Evolutionary conservation across 2,113 vertebrate genomes (phyloP).

Genomic region (Emydocephalus ijimae): DNA sequence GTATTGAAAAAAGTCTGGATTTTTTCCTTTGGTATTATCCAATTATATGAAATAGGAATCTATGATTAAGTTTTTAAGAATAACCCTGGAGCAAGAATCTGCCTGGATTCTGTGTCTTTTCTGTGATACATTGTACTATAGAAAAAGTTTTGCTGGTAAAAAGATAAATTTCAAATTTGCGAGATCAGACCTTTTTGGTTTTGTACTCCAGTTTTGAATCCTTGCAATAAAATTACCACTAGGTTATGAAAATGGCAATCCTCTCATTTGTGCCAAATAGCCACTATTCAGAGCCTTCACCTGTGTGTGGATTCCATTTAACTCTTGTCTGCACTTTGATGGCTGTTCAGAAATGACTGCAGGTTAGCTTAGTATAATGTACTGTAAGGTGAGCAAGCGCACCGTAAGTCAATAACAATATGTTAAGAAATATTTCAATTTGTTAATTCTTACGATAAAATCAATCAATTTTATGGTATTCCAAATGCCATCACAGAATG

Average conservation of each 20-base stretch:
- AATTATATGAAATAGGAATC: background rate
- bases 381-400: background rate
- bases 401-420: background rate
- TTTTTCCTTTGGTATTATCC: background rate
- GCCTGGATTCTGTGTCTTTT: background rate
- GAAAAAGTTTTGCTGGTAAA: background rate
- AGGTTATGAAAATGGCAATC: background rate
- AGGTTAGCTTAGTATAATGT: background rate
- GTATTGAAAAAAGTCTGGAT: background rate
- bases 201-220: background rate
- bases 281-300: background rate
- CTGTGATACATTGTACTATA: background rate
- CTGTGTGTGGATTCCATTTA: background rate
- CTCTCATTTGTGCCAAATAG: background rate
- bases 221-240: background rate
- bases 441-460: background rate
- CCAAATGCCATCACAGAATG: background rate
- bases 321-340: background rate
- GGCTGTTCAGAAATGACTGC: background rate
- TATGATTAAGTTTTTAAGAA: background rate
- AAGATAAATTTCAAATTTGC: background rate
- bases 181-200: background rate
- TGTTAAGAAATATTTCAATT: background rate
- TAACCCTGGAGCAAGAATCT: background rate
- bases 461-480: background rate